A percentile compares a stretch with the other conserved stretches of the same genome.
Conservation (phyloP, 2,113 vertebrate species). For the Amazona vittata region DNA sequence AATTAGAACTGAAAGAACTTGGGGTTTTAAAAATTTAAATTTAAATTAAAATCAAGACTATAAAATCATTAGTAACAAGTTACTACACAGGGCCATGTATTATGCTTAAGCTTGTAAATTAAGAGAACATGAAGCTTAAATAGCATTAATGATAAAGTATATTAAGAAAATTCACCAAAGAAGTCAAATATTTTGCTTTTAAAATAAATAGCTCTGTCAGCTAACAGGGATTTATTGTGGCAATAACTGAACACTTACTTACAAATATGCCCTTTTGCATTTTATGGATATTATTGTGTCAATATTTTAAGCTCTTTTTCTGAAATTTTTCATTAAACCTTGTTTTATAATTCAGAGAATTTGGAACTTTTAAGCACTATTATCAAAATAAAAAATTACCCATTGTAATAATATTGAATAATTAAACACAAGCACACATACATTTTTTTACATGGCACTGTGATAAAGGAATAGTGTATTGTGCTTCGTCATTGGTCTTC, state of each 20-base stretch:
- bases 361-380: not conserved
- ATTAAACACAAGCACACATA: not conserved
- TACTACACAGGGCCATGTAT: not conserved
- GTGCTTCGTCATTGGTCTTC: not conserved
- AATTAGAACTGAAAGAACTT: not conserved
- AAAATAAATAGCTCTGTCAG: not conserved
- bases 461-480: not conserved
- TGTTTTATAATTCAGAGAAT: not conserved
- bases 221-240: not conserved
- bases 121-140: not conserved
- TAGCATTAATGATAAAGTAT: not conserved
- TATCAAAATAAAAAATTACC: not conserved
- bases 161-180: not conserved
- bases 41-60: not conserved
- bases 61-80: not conserved
- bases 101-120: not conserved
- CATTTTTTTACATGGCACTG: not conserved
- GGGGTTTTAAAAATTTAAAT: not conserved
- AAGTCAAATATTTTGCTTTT: not conserved
- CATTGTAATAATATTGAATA: not conserved
- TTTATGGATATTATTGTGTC: not conserved
- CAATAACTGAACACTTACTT: not conserved
- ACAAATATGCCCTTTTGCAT: not conserved
- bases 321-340: not conserved
- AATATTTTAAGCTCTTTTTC: not conserved